Percentiles rank a stretch among this genome's conserved stretches.
Conservation (phyloP, 2,797 vertebrate species). For the Sebastes steindachneri region DNA sequence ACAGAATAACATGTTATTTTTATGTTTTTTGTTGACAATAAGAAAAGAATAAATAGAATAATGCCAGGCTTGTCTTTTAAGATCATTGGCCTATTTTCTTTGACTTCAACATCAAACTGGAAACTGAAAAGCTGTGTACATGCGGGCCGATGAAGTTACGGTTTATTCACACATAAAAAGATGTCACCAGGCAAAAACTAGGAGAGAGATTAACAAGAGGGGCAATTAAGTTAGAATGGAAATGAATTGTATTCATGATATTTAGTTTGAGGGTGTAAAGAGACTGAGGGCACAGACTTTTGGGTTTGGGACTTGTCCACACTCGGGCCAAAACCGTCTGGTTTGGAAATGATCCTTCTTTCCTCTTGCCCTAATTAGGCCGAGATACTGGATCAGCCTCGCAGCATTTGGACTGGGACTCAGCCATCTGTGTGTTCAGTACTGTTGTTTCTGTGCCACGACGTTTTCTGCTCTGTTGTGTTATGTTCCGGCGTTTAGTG, state of each 20-base stretch:
- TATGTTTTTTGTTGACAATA: not conserved
- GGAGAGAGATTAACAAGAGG: not conserved
- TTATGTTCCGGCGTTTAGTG: constrained; percentile 17
- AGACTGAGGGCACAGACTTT: constrained; percentile 16
- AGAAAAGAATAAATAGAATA: not conserved
- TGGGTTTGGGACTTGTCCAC: constrained; percentile 29
- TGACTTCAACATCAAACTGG: not conserved
- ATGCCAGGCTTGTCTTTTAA: not conserved
- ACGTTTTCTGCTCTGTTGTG: constrained; percentile 34
- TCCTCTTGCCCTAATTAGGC: constrained; percentile 58
- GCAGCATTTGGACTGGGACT: constrained; percentile 65
- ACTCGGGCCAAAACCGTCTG: constrained; percentile 33
- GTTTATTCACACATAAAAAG: not conserved
- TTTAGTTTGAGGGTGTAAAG: constrained; percentile 25
- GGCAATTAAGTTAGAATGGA: not conserved
- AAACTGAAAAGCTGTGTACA: not conserved
- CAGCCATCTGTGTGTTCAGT: constrained; percentile 70
- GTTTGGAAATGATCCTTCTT: constrained; percentile 60
- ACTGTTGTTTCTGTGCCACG: constrained; percentile 42
- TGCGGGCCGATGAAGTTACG: not conserved
- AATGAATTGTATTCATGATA: constrained; percentile 10
- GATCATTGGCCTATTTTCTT: not conserved
- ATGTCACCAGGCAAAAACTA: not conserved
- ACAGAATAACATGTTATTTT: not conserved
- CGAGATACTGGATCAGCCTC: constrained; percentile 62